Evolutionary conservation across 2,888 invertebrate genomes (phyloP).

Genomic region (Leptinotarsa peninsularis): DNA sequence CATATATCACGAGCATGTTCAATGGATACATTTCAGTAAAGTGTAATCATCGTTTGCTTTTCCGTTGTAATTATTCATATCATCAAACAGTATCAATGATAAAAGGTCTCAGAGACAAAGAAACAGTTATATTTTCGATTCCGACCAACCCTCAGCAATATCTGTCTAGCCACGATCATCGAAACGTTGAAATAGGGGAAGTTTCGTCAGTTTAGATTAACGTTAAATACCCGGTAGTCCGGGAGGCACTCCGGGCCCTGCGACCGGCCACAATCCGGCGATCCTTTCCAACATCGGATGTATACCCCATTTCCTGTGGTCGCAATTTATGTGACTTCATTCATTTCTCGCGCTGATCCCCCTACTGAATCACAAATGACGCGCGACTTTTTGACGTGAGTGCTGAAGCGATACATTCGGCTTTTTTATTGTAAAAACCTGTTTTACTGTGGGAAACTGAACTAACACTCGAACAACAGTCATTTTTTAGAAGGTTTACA

Average conservation of each 20-base stretch:
- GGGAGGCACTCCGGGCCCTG: conserved; percentile 35
- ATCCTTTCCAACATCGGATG: conserved; percentile 56
- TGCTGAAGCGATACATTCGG: background rate
- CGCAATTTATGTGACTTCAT: conserved; percentile 58
- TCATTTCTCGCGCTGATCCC: conserved; percentile 53
- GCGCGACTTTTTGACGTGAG: conserved; percentile 28
- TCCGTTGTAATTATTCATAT: no score
- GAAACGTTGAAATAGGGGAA: conserved; percentile 41
- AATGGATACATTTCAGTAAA: no score
- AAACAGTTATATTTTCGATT: background rate
- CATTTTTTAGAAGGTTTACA: no score
- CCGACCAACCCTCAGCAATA: background rate
- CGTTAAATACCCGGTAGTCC: conserved; percentile 57
- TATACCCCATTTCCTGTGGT: conserved; percentile 58
- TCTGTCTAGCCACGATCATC: conserved; percentile 25
- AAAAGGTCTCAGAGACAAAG: background rate
- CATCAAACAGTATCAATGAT: no score
- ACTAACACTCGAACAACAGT: no score
- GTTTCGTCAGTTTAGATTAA: conserved; percentile 55
- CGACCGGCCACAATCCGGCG: conserved; percentile 52
- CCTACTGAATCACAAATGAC: conserved; percentile 53
- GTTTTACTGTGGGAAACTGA: background rate
- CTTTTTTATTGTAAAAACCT: background rate
- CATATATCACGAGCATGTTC: no score
- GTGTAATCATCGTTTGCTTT: no score